These are phyloP conservation scores for Chrysolina haemoptera DNA, from an alignment of 2,888 invertebrate genomes.

Conservation along the genomic window DNA sequence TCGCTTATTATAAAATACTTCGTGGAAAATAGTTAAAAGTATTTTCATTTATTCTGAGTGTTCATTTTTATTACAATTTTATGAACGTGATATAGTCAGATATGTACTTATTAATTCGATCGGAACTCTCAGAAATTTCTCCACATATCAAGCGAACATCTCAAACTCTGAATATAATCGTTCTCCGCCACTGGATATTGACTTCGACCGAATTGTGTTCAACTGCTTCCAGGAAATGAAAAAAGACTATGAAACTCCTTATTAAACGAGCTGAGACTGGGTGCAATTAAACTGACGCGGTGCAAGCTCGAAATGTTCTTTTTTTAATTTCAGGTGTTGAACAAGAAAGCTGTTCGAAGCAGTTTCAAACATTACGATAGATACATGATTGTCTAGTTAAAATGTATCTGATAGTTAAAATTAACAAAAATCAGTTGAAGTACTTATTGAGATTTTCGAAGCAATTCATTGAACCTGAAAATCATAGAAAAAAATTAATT, in stretches of 20 bases:
- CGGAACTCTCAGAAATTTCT: too few species aligned
- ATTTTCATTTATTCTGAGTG: too few species aligned
- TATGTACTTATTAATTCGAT: too few species aligned
- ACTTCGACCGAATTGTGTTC: not conserved
- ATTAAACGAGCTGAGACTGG: not conserved
- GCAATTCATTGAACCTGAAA: too few species aligned
- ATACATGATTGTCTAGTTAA: not conserved
- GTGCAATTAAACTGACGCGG: slow-evolving; percentile 9
- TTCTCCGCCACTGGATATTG: slow-evolving; percentile 4
- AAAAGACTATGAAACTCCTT: not conserved
- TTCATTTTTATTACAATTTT: too few species aligned
- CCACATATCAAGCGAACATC: too few species aligned
- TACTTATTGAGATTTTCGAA: too few species aligned
- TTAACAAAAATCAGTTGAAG: too few species aligned
- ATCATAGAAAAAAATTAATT: too few species aligned
- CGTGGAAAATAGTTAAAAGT: too few species aligned
- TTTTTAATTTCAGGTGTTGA: slow-evolving; percentile 4
- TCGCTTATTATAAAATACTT: too few species aligned
- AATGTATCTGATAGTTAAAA: not conserved
- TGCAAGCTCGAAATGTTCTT: not conserved
- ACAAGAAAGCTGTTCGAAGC: not conserved
- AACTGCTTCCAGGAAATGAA: slow-evolving; percentile 8
- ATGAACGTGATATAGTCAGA: too few species aligned
- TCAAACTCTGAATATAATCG: not conserved
- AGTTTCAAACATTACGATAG: not conserved